Base-by-base conservation (phyloP, 2,888 invertebrate genomes). In the Aphidoletes aphidimyza region DNA sequence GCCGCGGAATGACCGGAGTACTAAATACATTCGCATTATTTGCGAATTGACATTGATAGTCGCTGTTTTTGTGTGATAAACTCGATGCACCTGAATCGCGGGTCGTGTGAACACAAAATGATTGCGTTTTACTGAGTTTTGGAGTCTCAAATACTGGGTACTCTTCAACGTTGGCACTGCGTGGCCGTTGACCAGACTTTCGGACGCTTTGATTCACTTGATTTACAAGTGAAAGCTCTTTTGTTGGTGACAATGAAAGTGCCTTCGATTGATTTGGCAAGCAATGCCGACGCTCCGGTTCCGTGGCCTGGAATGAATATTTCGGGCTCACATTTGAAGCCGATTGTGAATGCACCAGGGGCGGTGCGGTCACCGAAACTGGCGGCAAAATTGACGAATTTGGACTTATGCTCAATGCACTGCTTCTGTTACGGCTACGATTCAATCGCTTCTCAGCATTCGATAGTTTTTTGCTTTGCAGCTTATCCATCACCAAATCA, bases 401-500 rank as follows among this genome's bases (percentile, higher is more conserved):
- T 17, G 81, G 81, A 42, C 84, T 59, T 9, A 59, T 59, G 26
- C 47, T 84, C 34, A 84, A 78, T 26, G 69, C 69, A 78, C 69
- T 69, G 30, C 59, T 69, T 47, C 92, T 90, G 86, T 92, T 92
- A 0, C 93, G 91, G 85, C 92, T 92, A 85, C 93, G 91, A 88
- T 93, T 93, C 17, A 92, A 89, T 85, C 92, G 92, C 87, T 91
- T 92, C 86, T 92, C 93, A 2, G 92, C 91, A n/a, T 91, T 92
- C 26, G 91, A 91, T 87, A 93, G 93, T 87, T 93, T 93, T 87
- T 94, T 93, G 1, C 93, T 92, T 87, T 93, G 92, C 87, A 95
- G 91, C 89, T 95, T 94, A 88, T 94, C 95, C 92, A 96, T 93
- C 84, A 97, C 94, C 90, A 97, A 91, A 88, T 96, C 94, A 87